Evolutionary conservation across 1,140 invertebrate genomes (phyloP), one percentile per base, ranked within the genome.

Genomic region (Chironomus striatipennis): DNA sequence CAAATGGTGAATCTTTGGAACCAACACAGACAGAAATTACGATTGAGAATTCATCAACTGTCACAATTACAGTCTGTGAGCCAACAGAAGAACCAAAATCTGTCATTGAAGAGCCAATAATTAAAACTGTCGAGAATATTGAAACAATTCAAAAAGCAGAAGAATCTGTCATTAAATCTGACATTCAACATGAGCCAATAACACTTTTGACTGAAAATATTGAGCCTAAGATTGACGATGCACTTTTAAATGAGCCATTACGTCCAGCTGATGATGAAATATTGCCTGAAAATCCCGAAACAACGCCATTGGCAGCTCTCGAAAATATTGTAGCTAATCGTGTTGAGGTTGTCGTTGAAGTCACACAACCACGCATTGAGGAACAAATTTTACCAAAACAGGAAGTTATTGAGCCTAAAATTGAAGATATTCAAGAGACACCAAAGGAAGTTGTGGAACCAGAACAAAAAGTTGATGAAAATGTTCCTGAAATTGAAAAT

Each of bases 231-330:
- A 57, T 57, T 15, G 47, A 57, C n/a, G 47, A 57, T 57, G 47
- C 47, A 57, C n/a, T 70, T 10, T 18, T 21, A 4, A 21, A 70
- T 70, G 65, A 70, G 10, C 65, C 65, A 10, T 8, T 70, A 2
- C 20, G 65, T 70, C 65, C 65, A 18, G 17, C 65, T 20, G 65
- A 57, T 10, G 47, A 70, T 70, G 65, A 70, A 70, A n/a, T 57
- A 4, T 57, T 57, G n/a, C 10, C n/a, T 2, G 65, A 70, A 70
- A 57, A 70, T 70, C 7, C 9, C 9, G 9, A 21, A 21, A 21
- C 17, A 20, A 70, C 65, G 9, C 65, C 65, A 70, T 21, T 70
- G 7, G 65, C 65, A 18, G 65, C 65, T 20, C 65, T 70, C 9
- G 65, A 70, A 20, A 70, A 70, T 70, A 70, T 70, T 70, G 65